Evolutionary conservation across 23 tunicate genomes (phyloP).

Genomic region (Trididemnum clinides): DNA sequence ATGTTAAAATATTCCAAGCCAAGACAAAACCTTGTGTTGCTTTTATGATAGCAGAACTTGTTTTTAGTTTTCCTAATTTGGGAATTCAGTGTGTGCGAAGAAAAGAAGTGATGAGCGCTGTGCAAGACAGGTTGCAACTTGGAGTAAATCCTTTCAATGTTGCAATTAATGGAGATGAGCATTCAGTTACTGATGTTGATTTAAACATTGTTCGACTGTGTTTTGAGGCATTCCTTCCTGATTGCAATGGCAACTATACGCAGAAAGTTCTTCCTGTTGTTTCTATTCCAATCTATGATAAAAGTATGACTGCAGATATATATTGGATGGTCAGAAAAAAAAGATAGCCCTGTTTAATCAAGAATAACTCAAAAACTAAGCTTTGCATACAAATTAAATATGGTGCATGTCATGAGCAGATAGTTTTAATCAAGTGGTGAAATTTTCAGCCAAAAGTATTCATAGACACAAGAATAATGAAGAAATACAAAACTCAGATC

Average conservation of each 20-base stretch:
- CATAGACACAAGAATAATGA: no score
- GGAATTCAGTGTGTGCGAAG: slow-evolving; percentile 94
- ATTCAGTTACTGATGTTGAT: slow-evolving; percentile 67
- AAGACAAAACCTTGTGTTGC: no score
- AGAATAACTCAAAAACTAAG: no score
- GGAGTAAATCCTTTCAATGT: slow-evolving; percentile 70
- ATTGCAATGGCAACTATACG: slow-evolving; percentile 44
- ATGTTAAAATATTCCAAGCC: no score
- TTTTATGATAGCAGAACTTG: background rate
- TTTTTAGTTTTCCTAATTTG: slow-evolving; percentile 80
- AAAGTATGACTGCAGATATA: no score
- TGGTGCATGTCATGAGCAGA: no score
- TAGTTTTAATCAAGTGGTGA: no score
- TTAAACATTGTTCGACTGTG: slow-evolving; percentile 81
- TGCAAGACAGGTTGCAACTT: slow-evolving; percentile 42
- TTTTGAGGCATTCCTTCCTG: slow-evolving; percentile 82
- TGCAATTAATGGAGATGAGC: slow-evolving; percentile 39
- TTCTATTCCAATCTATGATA: slow-evolving; percentile 86
- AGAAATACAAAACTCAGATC: no score
- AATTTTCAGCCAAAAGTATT: no score
- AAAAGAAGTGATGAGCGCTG: slow-evolving; percentile 66
- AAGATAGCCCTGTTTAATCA: no score
- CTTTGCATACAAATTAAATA: no score
- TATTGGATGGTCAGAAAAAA: no score
- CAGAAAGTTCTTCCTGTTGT: slow-evolving; percentile 56